Base-by-base conservation (phyloP, 2,113 vertebrate species). In the Pomatorhinus ruficollis region DNA sequence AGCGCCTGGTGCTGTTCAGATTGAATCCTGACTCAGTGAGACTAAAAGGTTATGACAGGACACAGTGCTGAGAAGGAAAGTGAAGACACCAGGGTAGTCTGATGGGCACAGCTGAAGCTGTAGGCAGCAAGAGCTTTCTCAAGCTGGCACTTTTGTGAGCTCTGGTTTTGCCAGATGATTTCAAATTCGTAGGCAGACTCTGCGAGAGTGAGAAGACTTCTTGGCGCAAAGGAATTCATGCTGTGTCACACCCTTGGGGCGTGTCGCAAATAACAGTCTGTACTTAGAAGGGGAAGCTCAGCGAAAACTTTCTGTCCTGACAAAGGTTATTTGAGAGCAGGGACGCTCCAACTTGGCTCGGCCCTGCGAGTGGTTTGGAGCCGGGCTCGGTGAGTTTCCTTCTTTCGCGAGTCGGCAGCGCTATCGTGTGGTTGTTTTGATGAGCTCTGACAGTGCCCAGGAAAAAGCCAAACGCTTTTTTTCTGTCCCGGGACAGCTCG, bases 381-480 rank as follows among this genome's bases (percentile, higher is more conserved):
- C 37, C 5, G 47, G 9, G 24, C 18, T 63, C 13, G 37, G 14
- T 1, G 63, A 1, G 2, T 10, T 23, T 27, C 28, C 10, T 7
- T 3, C 45, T 53, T n/a, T 4, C 1, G 6, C 28, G 6, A 24
- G 84, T 1, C 54, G 18, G 47, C 84, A 87, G 64, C 54, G 64
- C 64, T 44, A 15, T 60, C 74, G 45, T 78, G 84, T 78, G 74
- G 83, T 1, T 19, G 63, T 9, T 87, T 0, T 7, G 9, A 3
- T 15, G 37, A 37, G 53, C 21, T 19, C 83, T 21, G 52, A 3
- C 42, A 9, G 35, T 1, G 71, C 12, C 60, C 35, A 5, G 71
- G 3, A 3, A 19, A 86, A 50, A 33, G 2, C 53, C 52, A 22
- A 19, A 9, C 1, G 0, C 5, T 35, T 30, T 35, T 5, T 9